Base-by-base conservation (phyloP, 2,888 invertebrate genomes). In the Diadegma fenestrale region DNA sequence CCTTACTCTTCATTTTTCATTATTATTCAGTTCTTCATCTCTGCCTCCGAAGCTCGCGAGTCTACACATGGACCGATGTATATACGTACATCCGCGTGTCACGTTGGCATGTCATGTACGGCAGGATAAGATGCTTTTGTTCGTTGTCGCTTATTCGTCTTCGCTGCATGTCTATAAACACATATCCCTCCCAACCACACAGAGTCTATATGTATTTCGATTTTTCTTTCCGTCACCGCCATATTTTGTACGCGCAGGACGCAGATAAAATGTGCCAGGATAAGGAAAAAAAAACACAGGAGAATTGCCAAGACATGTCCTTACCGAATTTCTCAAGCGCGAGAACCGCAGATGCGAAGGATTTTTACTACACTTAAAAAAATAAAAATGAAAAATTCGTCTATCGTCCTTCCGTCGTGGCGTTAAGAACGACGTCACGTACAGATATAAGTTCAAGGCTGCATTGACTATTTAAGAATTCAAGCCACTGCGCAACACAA, bases 391-490 rank as follows among this genome's bases (percentile, higher is more conserved):
- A 37, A 8, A 37, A 37, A 37, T 10, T 8, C 10, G 22, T 14
- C 48, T 26, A 43, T 41, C 54, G 19, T 71, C 76, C 64, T 45
- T 72, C 48, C 76, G 30, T 54, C 37, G 10, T 33, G 48, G 75
- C 73, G 61, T 66, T 73, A 48, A 33, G 43, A 82, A 83, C 80
- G 72, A 86, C 69, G 26, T 83, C 86, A 86, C 86, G 86, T 86
- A 86, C 83, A 51, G 41, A 82, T 45, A 86, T 86, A 86, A 86
- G 80, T 83, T 82, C 68, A 37, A 78, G 77, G 82, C 72, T 86
- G 85, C 85, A 86, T 83, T 68, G 85, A 83, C 85, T 86, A 80
- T 82, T 86, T 86, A 82, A 68, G 85, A 85, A 85, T 85, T 85
- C 85, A 80, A 85, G 80, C 85, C 76, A 77, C 26, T 82, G 82